Evolutionary conservation across 2,888 invertebrate species (phyloP), one percentile per base, ranked within the genome.

Genomic region (Pseudococcus jackbeardsleyi): DNA sequence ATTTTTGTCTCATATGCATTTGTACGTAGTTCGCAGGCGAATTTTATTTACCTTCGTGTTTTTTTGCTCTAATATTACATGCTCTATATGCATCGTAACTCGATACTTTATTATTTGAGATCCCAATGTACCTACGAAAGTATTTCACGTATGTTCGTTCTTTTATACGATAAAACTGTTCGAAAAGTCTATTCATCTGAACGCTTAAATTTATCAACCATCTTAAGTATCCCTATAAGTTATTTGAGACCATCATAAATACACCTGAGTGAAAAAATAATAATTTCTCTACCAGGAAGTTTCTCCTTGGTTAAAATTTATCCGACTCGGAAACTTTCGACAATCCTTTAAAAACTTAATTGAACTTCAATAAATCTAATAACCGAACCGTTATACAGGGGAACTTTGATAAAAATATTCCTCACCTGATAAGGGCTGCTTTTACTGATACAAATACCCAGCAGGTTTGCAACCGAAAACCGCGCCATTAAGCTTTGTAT

Each of bases 401-500:
- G 72, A 72, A 33, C 17, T 72, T 39, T 17, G 72, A 72, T 72
- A 72, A 33, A 72, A 72, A 39, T 72, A 72, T 7, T 33, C 39
- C 17, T 72, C 72, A 72, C 39, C 33, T 72, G 72, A 72, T 72
- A 72, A 39, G 17, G 17, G 33, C 33, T 6, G 42, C 42, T 42
- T 8, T 9, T 8, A 33, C 33, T 33, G 39, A 72, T 39, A 72
- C 72, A 72, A 72, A 72, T 72, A 72, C 72, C 72, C 72, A 72
- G 15, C 33, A 72, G 72, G 72, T 72, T 72, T 33, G 72, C 33
- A 33, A 72, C 72, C 33, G 39, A 72, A 72, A 72, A 72, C 72
- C 72, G 72, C 72, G 17, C 72, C 72, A 46, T 82, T 82, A 46
- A 82, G 79, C 79, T 46, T 42, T 46, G 79, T 19, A 82, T 82